Conservation (phyloP, 2,888 invertebrate genomes). For the Gastrophysa polygoni region DNA sequence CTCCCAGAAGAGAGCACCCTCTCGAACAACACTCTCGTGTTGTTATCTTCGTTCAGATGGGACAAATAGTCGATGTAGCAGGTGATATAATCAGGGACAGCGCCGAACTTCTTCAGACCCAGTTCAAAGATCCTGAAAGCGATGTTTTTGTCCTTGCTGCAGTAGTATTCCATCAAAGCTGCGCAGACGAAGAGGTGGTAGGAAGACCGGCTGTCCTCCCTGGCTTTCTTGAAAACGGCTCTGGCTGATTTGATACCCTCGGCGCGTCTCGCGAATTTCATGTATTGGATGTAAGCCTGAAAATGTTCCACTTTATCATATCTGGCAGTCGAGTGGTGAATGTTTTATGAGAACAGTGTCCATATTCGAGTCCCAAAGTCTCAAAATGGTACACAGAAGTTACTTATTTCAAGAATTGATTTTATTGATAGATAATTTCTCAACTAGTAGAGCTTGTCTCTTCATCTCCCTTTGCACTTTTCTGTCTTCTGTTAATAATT, state of each 20-base stretch:
- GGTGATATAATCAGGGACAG: conserved; percentile 92
- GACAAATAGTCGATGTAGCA: conserved; percentile 97
- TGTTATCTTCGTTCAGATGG: conserved; percentile 99
- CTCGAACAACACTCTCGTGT: conserved; percentile 98
- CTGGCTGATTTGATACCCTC: conserved; percentile 98
- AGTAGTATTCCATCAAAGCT: conserved; percentile 99
- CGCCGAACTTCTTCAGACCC: conserved; percentile 95
- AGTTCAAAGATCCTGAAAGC: conserved; percentile 97
- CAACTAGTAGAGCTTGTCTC: too few species aligned
- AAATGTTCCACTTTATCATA: too few species aligned
- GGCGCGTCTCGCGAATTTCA: conserved; percentile 97
- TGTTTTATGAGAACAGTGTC: too few species aligned
- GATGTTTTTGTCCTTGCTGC: conserved; percentile 96
- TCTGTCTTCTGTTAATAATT: too few species aligned
- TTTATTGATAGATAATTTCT: too few species aligned
- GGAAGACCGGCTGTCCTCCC: conserved; percentile 84
- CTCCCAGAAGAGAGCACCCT: conserved; percentile 92
- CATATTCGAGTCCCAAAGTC: too few species aligned
- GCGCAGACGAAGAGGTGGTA: conserved; percentile 97
- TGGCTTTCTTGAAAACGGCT: conserved; percentile 90
- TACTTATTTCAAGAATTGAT: too few species aligned
- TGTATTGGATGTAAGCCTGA: conserved; percentile 95
- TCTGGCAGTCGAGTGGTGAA: too few species aligned
- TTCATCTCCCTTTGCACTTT: too few species aligned
- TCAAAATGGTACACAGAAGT: too few species aligned